These are phyloP conservation scores for Periophthalmus magnuspinnatus DNA, from an alignment of 2,797 vertebrate genomes.

Conservation along the genomic window DNA sequence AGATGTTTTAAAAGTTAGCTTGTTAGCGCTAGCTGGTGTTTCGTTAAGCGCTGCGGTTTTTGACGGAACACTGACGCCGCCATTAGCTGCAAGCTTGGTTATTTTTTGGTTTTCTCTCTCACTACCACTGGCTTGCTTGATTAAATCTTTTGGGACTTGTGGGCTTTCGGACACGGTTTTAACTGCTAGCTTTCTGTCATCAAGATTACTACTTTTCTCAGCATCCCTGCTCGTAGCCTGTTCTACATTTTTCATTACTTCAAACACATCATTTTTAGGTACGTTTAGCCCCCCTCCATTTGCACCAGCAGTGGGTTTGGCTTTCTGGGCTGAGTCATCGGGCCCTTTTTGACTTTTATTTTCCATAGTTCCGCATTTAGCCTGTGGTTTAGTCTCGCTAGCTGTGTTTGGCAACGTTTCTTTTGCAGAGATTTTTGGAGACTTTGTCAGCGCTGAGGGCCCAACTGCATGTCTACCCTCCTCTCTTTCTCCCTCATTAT, in stretches of 20 bases:
- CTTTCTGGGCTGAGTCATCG: slow-evolving; percentile 58
- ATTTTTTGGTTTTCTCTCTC: background rate
- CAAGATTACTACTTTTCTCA: background rate
- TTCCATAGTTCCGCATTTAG: slow-evolving; percentile 52
- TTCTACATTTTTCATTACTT: slow-evolving; percentile 5
- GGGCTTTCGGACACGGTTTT: slow-evolving; percentile 7
- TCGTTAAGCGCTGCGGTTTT: slow-evolving; percentile 17
- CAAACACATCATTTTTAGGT: slow-evolving; percentile 18
- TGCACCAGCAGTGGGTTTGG: slow-evolving; percentile 30
- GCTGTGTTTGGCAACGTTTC: slow-evolving; percentile 20
- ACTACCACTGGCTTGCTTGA: slow-evolving; percentile 2
- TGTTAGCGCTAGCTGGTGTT: slow-evolving; percentile 8
- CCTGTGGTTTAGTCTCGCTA: slow-evolving; percentile 30
- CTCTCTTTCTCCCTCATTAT: slow-evolving; percentile 38
- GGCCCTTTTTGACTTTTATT: slow-evolving; percentile 43
- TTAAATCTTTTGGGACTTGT: slow-evolving; percentile 20
- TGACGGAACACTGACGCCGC: slow-evolving; percentile 18
- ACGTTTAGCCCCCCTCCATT: slow-evolving; percentile 36
- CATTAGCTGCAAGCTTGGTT: slow-evolving; percentile 33
- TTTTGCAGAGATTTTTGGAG: slow-evolving; percentile 33
- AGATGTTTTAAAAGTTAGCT: slow-evolving; percentile 31
- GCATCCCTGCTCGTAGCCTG: slow-evolving; percentile 1
- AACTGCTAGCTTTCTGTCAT: slow-evolving; percentile 3
- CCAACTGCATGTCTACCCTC: slow-evolving; percentile 16
- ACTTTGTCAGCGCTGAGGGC: slow-evolving; percentile 27